Conservation (phyloP, 1,140 invertebrate genomes). For the Phenacoccus solenopsis region DNA sequence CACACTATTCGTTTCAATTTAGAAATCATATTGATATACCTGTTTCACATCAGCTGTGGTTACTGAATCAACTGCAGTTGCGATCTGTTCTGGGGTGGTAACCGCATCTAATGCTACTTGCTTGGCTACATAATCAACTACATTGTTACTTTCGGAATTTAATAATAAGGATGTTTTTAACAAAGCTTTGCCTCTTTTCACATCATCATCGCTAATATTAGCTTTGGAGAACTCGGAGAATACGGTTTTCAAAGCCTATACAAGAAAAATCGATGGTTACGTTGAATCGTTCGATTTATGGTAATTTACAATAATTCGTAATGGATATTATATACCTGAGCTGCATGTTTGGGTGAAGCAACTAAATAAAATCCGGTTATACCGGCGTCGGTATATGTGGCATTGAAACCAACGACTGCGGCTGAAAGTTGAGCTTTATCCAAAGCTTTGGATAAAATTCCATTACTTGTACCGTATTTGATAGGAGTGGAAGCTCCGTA, state of each 20-base stretch:
- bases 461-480: background rate
- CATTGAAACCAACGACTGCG: background rate
- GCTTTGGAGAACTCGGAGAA: background rate
- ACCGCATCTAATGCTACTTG: background rate
- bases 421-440: background rate
- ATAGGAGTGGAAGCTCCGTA: background rate
- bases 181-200: background rate
- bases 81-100: background rate
- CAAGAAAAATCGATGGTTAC: background rate
- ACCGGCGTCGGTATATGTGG: background rate
- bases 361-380: background rate
- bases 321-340: background rate
- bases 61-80: background rate
- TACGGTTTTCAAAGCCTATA: background rate
- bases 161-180: background rate
- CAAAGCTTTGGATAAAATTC: background rate
- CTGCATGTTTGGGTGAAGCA: background rate
- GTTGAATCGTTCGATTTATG: background rate
- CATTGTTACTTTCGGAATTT: background rate
- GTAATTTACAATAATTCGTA: background rate
- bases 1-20: background rate
- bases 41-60: background rate
- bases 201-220: background rate
- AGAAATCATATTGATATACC: background rate
- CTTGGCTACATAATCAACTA: background rate